phyloP scores from a whole-genome alignment of 2,888 invertebrate species.

The Drosophila sordidapex region DNA sequence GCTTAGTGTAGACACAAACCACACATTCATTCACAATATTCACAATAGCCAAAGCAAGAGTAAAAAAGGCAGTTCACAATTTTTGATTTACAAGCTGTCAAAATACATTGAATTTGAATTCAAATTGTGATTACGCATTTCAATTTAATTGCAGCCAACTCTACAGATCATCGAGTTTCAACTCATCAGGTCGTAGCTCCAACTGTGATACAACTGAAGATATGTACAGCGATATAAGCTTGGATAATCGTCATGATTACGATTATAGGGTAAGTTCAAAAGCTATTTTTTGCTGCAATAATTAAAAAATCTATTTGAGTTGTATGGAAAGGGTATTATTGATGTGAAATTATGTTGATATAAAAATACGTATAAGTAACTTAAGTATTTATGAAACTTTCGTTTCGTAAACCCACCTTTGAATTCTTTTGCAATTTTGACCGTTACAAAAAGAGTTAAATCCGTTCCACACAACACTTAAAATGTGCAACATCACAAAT shows the following conservation, averaged over 20 bases:
- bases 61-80: not conserved
- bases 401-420: slow-evolving; percentile 1
- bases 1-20: slow-evolving; percentile 28
- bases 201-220: slow-evolving; percentile 97
- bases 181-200: slow-evolving; percentile 96
- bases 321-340: not conserved
- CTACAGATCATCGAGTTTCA: slow-evolving; percentile 96
- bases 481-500: slow-evolving; percentile 51
- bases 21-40: not conserved
- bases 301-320: not conserved
- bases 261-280: slow-evolving; percentile 92
- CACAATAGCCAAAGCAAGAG: slow-evolving; percentile 15
- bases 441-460: slow-evolving; percentile 31
- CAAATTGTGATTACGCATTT: slow-evolving; percentile 30
- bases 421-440: slow-evolving; percentile 35
- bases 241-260: slow-evolving; percentile 97
- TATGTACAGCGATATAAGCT: slow-evolving; percentile 96
- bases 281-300: not conserved
- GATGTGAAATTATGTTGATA: not conserved
- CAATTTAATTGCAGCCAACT: slow-evolving; percentile 88
- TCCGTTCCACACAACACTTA: slow-evolving; percentile 6
- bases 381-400: not conserved
- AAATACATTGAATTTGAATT: slow-evolving; percentile 10
- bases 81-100: not conserved
- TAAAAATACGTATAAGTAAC: not conserved